Base-by-base conservation (phyloP, 1,140 invertebrate species). In the Mamestra configurata region DNA sequence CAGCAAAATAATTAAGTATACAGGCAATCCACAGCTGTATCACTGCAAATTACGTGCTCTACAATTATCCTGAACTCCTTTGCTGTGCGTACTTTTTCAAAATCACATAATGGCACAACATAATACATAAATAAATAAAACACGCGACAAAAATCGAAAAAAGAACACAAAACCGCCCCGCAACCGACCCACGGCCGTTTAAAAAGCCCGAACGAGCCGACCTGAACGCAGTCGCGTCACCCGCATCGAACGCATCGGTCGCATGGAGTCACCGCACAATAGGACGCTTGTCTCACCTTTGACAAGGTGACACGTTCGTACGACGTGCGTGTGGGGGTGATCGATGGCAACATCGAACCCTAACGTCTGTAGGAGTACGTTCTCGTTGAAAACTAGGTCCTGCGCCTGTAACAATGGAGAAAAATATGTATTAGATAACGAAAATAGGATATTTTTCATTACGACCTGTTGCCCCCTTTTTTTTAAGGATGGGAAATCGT, bases 321-420 rank as follows among this genome's bases (percentile, higher is more conserved):
- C 98, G 81, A 99, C 98, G 95, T 98, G 98, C 24, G 98, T 99
- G 91, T 99, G 99, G 6, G 99, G 99, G 96, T 99, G 99, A 95
- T 99, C 98, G 87, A 94, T 99, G 76, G 97, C 98, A 31, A 99
- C 97, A 96, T 99, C 98, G 96, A 99, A 99, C 78, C 99, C 99
- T 86, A 99, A 96, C 1, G 98, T 99, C 96, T 99, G 98, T 73
- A 99, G 96, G 57, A 99, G 95, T 57, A 99, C 98, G 94, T 99
- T 99, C 95, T 99, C 99, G 95, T 99, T 99, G 91, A 98, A 98
- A 37, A 99, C 98, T 79, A 99, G 96, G 95, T 99, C 98, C 93
- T 99, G 98, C 87, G 98, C 97, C 97, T 98, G 96, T 57, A 76
- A 76, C 37, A 76, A 49, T 53, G 11, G 31, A 57, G 6, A 15